Base-by-base conservation (phyloP, 2,888 invertebrate species). In the Mechanitis messenoides region DNA sequence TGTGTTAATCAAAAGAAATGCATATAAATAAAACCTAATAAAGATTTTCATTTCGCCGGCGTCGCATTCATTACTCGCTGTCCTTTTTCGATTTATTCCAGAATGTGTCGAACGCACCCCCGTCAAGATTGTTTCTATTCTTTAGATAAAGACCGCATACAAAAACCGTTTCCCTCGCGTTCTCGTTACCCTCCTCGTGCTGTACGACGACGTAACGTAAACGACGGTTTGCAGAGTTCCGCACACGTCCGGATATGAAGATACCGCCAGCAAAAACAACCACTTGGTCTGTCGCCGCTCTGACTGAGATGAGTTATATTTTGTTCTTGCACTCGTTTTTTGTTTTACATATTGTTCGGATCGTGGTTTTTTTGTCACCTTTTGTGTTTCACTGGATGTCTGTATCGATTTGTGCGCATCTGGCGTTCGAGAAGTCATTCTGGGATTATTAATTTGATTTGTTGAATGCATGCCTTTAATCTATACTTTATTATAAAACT, bases 181-280 rank as follows among this genome's bases (percentile, higher is more conserved):
- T 20, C 54, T 33, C 33, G 33, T 33, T 33, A 54, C 53, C 53
- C 58, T 53, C 42, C 59, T 54, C 55, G 59, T 56, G 35, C 6
- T 6, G 35, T 35, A 35, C 56, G 61, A 4, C 31, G 9, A 12
- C 46, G 56, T 42, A 42, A 20, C 64, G 61, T 45, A 59, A 61
- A 59, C 58, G 55, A 56, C 53, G 55, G 50, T 58, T 59, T 59
- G 47, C 47, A 56, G 63, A 61, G 66, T 64, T 65, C 60, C 56
- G 62, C 58, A 33, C 61, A 45, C 60, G 64, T 75, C 85, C 87
- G 88, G 87, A 87, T 88, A 87, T 87, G 86, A 87, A 87, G 88
- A 87, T 87, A 87, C 82, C 82, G 80, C 71, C 72, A 72, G 81
- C 81, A 85, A 87, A 86, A 87, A 85, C 85, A 78, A 83, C 77